Base-by-base conservation (phyloP, 1,140 invertebrate species). In the Batillaria attramentaria region DNA sequence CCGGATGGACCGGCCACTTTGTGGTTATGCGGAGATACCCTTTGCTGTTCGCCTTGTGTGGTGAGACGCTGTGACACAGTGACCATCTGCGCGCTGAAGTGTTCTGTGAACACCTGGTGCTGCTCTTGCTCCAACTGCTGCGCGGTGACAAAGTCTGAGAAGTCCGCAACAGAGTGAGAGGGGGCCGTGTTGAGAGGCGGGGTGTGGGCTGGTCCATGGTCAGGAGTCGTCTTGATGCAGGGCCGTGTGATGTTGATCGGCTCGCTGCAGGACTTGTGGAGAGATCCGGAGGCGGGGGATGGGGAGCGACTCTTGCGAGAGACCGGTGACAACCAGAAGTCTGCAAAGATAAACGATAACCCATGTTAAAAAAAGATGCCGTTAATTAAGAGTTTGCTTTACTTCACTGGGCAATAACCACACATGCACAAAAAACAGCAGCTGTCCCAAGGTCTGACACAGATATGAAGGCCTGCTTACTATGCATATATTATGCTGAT, bases 241-340 rank as follows among this genome's bases (percentile, higher is more conserved):
- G 31, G 82, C 68, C 54, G 43, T 57, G 57, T 70, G 28, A 89
- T 86, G 80, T 86, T 88, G 74, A 88, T 88, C 69, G 88, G 88
- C 74, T 89, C 88, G 84, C 88, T 89, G 35, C 65, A 83, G 13
- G 88, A 88, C 79, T 88, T 89, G 66, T 89, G 87, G 54, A 88
- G 18, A 5, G 79, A 96, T 93, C 96, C 96, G 96, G 91, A 62
- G 42, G 72, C 28, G 60, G 54, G 66, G 68, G 81, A 65, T 41
- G 83, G 77, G 46, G 81, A 66, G 82, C 83, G 83, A 81, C 83
- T 72, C 76, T 84, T 95, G 94, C 39, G 94, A 13, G 82, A 81
- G 50, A 81, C 28, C 41, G 73, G 94, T 89, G 97, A 97, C 77
- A 95, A 94, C 96, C 96, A 97, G 91, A 96, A 96, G 92, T 96